phyloP scores from a whole-genome alignment of 2,113 vertebrate species.

The Cyanoramphus novaezelandiae region DNA sequence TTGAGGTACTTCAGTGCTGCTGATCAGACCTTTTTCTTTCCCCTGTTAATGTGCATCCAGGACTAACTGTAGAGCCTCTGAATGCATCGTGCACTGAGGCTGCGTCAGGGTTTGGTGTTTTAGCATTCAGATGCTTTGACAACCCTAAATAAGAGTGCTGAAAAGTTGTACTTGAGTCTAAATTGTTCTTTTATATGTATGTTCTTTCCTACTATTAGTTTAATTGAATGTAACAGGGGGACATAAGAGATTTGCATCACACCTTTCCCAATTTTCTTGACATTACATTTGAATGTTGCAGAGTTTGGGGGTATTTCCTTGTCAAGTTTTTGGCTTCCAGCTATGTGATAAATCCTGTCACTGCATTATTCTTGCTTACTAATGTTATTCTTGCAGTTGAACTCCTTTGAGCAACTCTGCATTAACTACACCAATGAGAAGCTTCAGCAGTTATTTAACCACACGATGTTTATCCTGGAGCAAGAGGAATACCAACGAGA shows the following conservation, averaged over 20 bases:
- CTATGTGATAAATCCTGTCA: background rate
- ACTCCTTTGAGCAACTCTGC: slow-evolving; percentile 98
- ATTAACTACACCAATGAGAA: slow-evolving; percentile 99
- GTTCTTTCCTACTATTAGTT: background rate
- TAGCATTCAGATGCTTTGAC: background rate
- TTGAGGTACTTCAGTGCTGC: slow-evolving; percentile 80
- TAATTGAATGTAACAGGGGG: background rate
- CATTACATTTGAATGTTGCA: fast-evolving
- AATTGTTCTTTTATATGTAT: background rate
- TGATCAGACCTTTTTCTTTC: background rate
- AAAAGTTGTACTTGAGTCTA: background rate
- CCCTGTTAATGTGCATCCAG: fast-evolving
- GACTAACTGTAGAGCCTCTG: background rate
- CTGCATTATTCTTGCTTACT: background rate
- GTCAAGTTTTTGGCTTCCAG: background rate
- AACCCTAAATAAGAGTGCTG: background rate
- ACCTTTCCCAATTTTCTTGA: background rate
- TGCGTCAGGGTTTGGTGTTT: background rate
- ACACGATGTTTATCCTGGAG: slow-evolving; percentile 99
- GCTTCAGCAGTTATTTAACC: slow-evolving; percentile 98
- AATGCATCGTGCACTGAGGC: fast-evolving
- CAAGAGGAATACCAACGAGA: slow-evolving; percentile 98
- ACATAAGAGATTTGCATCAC: background rate
- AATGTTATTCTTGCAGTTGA: slow-evolving; percentile 78
- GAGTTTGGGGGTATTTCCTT: background rate